Base-by-base conservation (phyloP, 2,113 vertebrate genomes). In the Meleagris gallopavo region DNA sequence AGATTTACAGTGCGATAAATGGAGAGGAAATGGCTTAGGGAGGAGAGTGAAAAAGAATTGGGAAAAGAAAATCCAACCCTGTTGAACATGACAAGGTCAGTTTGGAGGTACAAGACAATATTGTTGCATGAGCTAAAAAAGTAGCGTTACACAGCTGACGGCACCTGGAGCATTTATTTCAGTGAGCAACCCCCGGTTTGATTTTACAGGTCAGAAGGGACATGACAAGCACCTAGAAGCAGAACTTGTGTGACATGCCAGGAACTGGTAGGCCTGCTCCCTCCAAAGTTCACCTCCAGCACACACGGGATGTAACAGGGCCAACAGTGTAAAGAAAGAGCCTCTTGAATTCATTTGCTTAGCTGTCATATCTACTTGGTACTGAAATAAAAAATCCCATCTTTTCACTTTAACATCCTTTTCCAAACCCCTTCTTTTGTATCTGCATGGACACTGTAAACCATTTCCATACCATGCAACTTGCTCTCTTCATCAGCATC, bases 11-110 rank as follows among this genome's bases (percentile, higher is more conserved):
- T 41, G 83, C 9, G 45, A 3, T 75, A 88, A 94, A 65, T 67
- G 77, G 55, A 87, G 19, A 62, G 25, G 25, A 88, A 91, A 83
- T 11, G 30, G n/a, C 84, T 93, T 72, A 87, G 55, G 84, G 60
- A 85, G 32, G 40, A 65, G 32, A 64, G 27, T 62, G 60, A 85
- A 89, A 62, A 79, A 43, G 45, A 18, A 58, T 2, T 24, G 38
- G 79, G 71, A 67, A 84, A 82, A 80, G 58, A 91, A 91, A 94
- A 89, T 38, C 38, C 70, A 92, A 75, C 38, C 45, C n/a, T n/a
- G 46, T 64, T 69, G 71, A 88, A 83, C 32, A 43, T 8, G 34
- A 89, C 11, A 66, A 18, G 29, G 57, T 67, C 32, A 17, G 46
- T 60, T 19, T 40, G 46, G 36, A 93, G 38, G 43, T 83, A 36